These are phyloP conservation scores for Hypanus sabinus DNA, from an alignment of 2,113 vertebrate species.

Conservation along the genomic window DNA sequence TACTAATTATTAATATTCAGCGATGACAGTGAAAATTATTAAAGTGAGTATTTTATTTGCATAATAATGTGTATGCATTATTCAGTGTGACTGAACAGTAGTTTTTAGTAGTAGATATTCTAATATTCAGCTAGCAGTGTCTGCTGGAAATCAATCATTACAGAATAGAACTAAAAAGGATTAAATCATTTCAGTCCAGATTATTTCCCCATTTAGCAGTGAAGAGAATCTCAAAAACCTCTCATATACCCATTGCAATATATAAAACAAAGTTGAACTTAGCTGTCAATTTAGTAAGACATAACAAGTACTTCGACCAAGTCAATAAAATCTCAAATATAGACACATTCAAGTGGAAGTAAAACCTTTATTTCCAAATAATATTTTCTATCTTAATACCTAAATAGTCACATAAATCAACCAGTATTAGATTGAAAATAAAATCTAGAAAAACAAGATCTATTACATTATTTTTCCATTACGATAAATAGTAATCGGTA, in stretches of 20 bases:
- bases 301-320: no score
- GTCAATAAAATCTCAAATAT: neutral
- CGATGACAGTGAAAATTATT: neutral
- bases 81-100: slow-evolving; percentile 14
- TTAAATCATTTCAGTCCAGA: neutral
- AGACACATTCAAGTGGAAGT: neutral
- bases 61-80: slow-evolving; percentile 20
- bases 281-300: neutral
- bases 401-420: neutral
- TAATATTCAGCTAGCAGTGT: slow-evolving; percentile 15
- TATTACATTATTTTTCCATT: slow-evolving; percentile 16
- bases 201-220: neutral
- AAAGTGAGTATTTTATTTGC: slow-evolving; percentile 15
- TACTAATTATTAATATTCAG: slow-evolving; percentile 29
- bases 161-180: neutral
- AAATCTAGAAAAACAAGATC: neutral
- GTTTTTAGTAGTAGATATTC: neutral
- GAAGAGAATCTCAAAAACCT: no score
- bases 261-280: neutral
- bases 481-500: neutral
- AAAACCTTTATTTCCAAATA: neutral
- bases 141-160: neutral
- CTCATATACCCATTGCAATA: neutral
- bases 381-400: neutral
- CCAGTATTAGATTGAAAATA: neutral